phyloP scores from a whole-genome alignment of 2,797 vertebrate genomes.

The Oreochromis mossambicus region DNA sequence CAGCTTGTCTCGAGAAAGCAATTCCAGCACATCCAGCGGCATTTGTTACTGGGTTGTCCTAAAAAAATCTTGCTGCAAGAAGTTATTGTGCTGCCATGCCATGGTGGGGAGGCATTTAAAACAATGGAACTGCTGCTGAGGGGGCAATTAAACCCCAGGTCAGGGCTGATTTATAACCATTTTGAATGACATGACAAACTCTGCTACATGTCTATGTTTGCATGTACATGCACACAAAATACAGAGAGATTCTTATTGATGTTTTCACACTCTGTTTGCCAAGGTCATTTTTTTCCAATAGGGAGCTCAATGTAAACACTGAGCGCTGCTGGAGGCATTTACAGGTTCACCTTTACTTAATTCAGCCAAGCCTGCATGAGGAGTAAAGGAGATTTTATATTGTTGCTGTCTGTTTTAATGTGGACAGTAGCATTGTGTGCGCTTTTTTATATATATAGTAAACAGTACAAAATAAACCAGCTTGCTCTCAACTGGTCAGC shows the following conservation, averaged over 20 bases:
- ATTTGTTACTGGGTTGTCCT: conserved; percentile 66
- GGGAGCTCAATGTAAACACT: neutral
- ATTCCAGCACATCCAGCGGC: conserved; percentile 55
- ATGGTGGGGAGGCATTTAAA: conserved; percentile 69
- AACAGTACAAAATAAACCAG: neutral
- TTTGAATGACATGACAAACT: conserved; percentile 54
- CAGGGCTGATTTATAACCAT: conserved; percentile 63
- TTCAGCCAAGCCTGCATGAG: neutral
- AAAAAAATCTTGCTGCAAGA: conserved; percentile 38
- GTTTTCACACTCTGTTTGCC: conserved; percentile 12
- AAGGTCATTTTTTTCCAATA: neutral
- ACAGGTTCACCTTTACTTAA: neutral
- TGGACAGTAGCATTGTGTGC: neutral
- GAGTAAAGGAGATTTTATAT: neutral
- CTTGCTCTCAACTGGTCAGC: neutral
- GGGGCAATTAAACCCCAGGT: conserved; percentile 72
- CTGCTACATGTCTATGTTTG: conserved; percentile 4
- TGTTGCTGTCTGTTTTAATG: neutral
- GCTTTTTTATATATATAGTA: neutral
- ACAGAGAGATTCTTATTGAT: neutral
- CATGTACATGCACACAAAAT: neutral
- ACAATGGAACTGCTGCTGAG: conserved; percentile 65
- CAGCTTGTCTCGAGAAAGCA: conserved; percentile 63
- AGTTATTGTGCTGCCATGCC: conserved; percentile 69
- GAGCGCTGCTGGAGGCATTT: neutral